phyloP scores from a whole-genome alignment of 2,113 vertebrate genomes.

The Taurulus bubalis region DNA sequence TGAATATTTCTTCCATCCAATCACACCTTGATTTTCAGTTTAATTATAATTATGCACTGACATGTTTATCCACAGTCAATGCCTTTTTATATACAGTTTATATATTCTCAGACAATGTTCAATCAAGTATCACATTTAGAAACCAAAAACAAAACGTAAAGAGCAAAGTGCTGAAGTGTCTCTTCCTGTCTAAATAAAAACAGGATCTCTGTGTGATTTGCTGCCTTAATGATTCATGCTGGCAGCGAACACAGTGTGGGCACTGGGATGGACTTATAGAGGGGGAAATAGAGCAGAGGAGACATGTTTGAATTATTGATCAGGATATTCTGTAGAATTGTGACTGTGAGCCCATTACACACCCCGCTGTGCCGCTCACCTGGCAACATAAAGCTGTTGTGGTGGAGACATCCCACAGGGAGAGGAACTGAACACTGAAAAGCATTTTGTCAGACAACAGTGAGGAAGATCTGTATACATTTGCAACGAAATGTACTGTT shows the following conservation, averaged over 20 bases:
- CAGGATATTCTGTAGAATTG: conserved; percentile 37
- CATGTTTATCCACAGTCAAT: not conserved
- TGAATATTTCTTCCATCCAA: not conserved
- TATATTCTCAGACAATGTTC: not conserved
- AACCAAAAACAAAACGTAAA: not conserved
- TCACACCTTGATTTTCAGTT: conserved; percentile 5
- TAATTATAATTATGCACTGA: conserved; percentile 5
- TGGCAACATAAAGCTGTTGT: conserved; percentile 54
- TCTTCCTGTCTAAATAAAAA: conserved; percentile 35
- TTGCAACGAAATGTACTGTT: not conserved
- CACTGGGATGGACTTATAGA: conserved; percentile 26
- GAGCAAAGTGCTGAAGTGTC: not conserved
- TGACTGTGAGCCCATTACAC: conserved; percentile 19
- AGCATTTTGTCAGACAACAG: conserved; percentile 20
- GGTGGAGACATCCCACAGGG: conserved; percentile 38
- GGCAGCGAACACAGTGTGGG: conserved; percentile 44
- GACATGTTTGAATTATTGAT: conserved; percentile 75
- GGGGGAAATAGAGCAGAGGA: conserved; percentile 56
- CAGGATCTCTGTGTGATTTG: conserved; percentile 35
- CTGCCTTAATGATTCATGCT: conserved; percentile 59
- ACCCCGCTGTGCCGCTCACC: conserved; percentile 30
- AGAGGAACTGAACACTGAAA: conserved; percentile 14
- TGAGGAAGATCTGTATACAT: not conserved
- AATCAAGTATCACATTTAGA: not conserved
- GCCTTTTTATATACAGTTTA: not conserved